These are phyloP conservation scores for Chaetops frenatus DNA, from an alignment of 2,113 vertebrate genomes.

Conservation along the genomic window DNA sequence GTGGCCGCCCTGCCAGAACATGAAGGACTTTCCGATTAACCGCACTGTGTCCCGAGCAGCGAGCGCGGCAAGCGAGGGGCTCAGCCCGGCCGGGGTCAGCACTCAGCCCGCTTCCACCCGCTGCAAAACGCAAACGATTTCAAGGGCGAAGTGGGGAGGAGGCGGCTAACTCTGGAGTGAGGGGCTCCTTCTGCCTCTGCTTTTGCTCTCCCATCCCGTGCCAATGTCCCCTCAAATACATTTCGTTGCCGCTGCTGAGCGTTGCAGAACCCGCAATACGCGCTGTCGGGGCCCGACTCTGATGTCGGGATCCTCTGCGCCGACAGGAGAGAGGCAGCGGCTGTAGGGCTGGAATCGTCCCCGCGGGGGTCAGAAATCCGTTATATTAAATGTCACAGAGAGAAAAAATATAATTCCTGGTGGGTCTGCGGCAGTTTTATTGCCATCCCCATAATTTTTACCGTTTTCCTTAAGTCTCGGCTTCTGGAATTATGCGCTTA, in stretches of 20 bases:
- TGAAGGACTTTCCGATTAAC: background rate
- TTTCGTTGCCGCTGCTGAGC: background rate
- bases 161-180: fast-evolving
- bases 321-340: background rate
- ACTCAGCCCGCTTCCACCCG: background rate
- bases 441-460: background rate
- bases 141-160: background rate
- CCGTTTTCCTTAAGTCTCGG: background rate
- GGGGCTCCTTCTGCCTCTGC: background rate
- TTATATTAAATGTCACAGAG: background rate
- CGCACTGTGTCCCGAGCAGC: background rate
- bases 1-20: background rate
- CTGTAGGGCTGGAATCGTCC: background rate
- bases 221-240: background rate
- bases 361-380: background rate
- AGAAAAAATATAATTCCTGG: background rate
- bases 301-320: background rate
- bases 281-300: background rate
- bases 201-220: background rate
- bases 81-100: background rate
- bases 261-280: background rate
- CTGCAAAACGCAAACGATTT: background rate
- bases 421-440: background rate
- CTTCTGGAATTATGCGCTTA: background rate
- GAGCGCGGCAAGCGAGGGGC: background rate